Base-by-base conservation (phyloP, 2,113 vertebrate species). In the Cavia aperea region DNA sequence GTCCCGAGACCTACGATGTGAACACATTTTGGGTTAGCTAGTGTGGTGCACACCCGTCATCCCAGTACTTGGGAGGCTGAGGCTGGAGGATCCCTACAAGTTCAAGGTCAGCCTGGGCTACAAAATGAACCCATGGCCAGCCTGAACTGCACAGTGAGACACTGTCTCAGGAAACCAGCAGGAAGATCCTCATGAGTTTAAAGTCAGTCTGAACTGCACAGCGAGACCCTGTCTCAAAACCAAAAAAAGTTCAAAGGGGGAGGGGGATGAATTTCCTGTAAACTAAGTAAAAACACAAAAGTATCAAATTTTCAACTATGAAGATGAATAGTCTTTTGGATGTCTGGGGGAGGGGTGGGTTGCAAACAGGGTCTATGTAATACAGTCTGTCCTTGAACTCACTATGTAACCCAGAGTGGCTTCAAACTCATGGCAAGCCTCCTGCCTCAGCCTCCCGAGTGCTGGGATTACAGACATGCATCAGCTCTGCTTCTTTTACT, bases 1-100 rank as follows among this genome's bases (percentile, higher is more conserved):
- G 98, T 97, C 8, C 99, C 99, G 14, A 99, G 89, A 18, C 98
- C 99, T 99, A 19, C 5, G 89, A 43, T 19, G 65, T 8, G 13
- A 82, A 63, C 15, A 68, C 9, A 36, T 9, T 4, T 18, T 31
- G 33, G 24, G 21, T 94, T 63, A 93, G 70, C 15, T 2, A 19
- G 6, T 18, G 68, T 70, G 36, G 36, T 18, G 68, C 68, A 70
- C 68, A 39, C 68, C 68, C 21, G 16, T 70, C 0, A 21, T 16
- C 18, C 16, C 18, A 68, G 66, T 33, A 68, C 66, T 68, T 9
- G 15, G 66, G 66, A 68, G 66, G 66, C 24, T 49, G 43, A 77
- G 43, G 46, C 43, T 14, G 73, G 73, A 77, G 26, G 73, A 49
- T 29, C 7, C 13, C 46, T 26, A 7, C 26, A 19, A 46, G 12